phyloP scores from a whole-genome alignment of 2,797 vertebrate species.

The Nannoperca australis region DNA sequence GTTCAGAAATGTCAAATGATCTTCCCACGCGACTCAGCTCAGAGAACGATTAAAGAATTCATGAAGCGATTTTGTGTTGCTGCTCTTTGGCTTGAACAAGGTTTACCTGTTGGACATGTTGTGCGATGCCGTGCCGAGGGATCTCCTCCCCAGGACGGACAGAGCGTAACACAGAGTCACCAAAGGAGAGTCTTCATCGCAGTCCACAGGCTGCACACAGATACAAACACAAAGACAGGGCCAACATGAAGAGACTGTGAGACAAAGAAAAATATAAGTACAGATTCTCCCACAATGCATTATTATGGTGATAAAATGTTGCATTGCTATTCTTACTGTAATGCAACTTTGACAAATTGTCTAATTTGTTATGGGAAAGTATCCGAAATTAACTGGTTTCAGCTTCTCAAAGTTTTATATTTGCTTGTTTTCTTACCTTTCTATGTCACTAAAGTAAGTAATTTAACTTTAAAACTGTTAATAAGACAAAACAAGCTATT shows the following conservation, averaged over 20 bases:
- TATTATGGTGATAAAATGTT: background rate
- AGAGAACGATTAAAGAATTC: background rate
- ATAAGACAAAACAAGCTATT: too few relatives aligned
- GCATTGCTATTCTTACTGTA: background rate
- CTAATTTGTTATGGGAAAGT: background rate
- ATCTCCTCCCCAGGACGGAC: slow-evolving; percentile 93
- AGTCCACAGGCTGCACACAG: slow-evolving; percentile 87
- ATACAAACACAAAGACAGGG: slow-evolving; percentile 8
- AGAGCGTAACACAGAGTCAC: slow-evolving; percentile 96
- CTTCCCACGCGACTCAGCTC: background rate
- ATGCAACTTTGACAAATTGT: background rate
- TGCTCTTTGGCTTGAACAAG: background rate
- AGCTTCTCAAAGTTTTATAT: background rate
- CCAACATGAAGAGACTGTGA: background rate
- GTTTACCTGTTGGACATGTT: slow-evolving; percentile 93
- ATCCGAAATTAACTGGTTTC: background rate
- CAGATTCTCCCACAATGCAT: background rate
- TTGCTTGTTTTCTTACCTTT: background rate
- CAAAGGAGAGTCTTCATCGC: slow-evolving; percentile 94
- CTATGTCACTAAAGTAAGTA: background rate
- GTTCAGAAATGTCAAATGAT: background rate
- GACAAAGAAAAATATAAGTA: background rate
- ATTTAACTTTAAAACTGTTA: background rate
- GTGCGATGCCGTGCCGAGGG: slow-evolving; percentile 93
- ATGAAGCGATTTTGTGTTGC: too few relatives aligned